Evolutionary conservation across 1,140 invertebrate species (phyloP).

Genomic region (Periplaneta americana): DNA sequence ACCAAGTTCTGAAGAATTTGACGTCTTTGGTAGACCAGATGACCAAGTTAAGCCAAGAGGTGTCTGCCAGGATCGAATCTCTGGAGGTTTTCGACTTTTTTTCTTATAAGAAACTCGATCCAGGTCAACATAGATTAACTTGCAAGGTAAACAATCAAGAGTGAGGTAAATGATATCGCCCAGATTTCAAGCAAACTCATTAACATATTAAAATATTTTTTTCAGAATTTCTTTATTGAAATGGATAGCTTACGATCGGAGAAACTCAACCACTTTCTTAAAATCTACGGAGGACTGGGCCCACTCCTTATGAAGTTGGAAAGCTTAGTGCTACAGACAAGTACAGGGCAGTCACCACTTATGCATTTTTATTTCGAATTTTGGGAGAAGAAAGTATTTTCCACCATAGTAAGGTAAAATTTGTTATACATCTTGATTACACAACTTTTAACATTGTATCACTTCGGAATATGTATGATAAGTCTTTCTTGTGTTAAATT

Average conservation of each 20-base stretch:
- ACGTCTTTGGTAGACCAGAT: constrained; percentile 63
- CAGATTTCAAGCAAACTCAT: no score
- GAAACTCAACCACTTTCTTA: constrained; percentile 55
- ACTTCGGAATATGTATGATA: no score
- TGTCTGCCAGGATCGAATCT: constrained; percentile 52
- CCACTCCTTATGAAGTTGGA: constrained; percentile 79
- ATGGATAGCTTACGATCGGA: constrained; percentile 61
- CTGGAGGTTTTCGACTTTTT: constrained; percentile 54
- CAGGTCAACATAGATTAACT: constrained; percentile 19
- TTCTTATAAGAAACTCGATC: constrained; percentile 30
- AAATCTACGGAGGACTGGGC: constrained; percentile 64
- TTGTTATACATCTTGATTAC: no score
- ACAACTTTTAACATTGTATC: no score
- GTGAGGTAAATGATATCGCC: no score
- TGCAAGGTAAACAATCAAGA: constrained; percentile 37
- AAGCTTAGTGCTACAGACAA: constrained; percentile 60
- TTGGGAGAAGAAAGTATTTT: constrained; percentile 65
- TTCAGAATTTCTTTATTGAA: constrained; percentile 58
- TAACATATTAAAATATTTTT: constrained; percentile 1
- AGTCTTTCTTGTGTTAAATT: no score
- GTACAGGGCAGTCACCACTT: constrained; percentile 51
- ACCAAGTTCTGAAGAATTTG: constrained; percentile 48
- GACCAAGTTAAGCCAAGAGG: constrained; percentile 67
- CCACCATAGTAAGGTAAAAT: constrained; percentile 39
- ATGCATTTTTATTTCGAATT: constrained; percentile 63